Evolutionary conservation across 2,888 invertebrate species (phyloP).

Genomic region (Eretmocerus hayati): DNA sequence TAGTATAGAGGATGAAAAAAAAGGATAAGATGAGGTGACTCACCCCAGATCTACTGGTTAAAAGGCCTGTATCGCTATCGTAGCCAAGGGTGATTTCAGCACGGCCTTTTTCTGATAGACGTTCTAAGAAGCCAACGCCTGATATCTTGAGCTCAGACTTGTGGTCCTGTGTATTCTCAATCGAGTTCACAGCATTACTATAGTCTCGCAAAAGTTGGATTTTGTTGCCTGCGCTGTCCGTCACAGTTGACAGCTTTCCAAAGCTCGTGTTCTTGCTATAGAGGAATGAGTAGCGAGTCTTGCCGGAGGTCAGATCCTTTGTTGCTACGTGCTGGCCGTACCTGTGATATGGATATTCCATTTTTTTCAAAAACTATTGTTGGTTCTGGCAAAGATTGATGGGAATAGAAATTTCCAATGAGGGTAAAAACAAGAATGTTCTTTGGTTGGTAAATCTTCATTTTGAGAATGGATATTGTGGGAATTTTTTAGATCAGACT

Average conservation of each 20-base stretch:
- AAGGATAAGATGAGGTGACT: constrained; percentile 34
- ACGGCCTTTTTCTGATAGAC: constrained; percentile 80
- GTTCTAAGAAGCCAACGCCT: constrained; percentile 84
- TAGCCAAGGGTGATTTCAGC: constrained; percentile 86
- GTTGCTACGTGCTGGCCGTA: constrained; percentile 96
- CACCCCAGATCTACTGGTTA: constrained; percentile 77
- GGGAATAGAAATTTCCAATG: no score
- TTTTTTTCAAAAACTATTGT: no score
- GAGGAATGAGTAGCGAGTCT: constrained; percentile 88
- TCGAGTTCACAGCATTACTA: constrained; percentile 85
- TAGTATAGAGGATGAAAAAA: no score
- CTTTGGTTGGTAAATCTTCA: no score
- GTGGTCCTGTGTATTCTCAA: constrained; percentile 89
- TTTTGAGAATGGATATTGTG: no score
- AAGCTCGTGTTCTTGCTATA: constrained; percentile 96
- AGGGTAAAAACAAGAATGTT: no score
- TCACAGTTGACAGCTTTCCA: constrained; percentile 87
- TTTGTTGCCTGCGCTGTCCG: constrained; percentile 88
- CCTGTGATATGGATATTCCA: no score
- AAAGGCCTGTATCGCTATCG: constrained; percentile 78
- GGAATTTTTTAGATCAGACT: no score
- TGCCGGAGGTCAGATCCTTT: constrained; percentile 89
- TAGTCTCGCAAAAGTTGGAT: constrained; percentile 88
- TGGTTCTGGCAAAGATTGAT: no score
- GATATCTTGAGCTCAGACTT: constrained; percentile 88